Evolutionary conservation across 2,113 vertebrate genomes (phyloP).

Genomic region (Burhinus oedicnemus): DNA sequence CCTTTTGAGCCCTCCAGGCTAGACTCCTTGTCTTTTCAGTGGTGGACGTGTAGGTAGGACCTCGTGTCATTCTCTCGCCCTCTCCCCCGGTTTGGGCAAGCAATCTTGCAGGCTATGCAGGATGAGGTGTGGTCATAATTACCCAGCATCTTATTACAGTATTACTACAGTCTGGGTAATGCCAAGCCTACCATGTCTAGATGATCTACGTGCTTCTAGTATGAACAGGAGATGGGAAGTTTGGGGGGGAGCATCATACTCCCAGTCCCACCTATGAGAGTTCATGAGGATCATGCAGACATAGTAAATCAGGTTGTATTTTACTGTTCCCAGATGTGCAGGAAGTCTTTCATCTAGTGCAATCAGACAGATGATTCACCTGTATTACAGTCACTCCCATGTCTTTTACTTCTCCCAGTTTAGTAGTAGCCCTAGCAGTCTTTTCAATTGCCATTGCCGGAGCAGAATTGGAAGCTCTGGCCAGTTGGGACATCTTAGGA

Average conservation of each 20-base stretch:
- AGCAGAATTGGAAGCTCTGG: not conserved
- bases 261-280: not conserved
- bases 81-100: not conserved
- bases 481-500: not conserved
- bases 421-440: not conserved
- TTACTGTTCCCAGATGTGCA: not conserved
- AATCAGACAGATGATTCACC: not conserved
- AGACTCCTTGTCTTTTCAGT: not conserved
- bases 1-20: not conserved
- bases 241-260: not conserved
- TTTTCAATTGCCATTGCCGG: not conserved
- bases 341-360: not conserved
- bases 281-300: not conserved
- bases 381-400: not conserved
- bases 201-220: not conserved
- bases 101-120: not conserved
- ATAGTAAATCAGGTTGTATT: not conserved
- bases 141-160: not conserved
- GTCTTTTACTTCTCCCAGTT: not conserved
- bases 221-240: not conserved
- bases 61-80: not conserved
- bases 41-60: not conserved
- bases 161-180: not conserved
- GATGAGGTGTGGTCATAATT: not conserved
- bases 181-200: not conserved